phyloP scores from a whole-genome alignment of 1,140 invertebrate species.

The Bemisia tabaci region DNA sequence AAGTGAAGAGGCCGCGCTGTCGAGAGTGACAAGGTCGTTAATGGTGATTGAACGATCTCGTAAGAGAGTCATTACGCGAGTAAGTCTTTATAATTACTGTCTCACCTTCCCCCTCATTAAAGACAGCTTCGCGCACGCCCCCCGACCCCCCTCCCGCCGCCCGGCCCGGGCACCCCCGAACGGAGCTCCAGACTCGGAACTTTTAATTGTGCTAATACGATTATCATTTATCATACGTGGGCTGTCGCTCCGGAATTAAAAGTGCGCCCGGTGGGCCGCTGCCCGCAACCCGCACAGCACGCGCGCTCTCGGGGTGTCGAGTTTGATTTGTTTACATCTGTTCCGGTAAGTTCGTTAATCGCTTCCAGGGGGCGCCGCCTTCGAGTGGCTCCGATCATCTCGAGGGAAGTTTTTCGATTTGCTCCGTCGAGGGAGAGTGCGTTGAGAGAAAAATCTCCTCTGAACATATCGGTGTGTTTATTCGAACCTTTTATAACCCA shows the following conservation, averaged over 20 bases:
- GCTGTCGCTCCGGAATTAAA: not conserved
- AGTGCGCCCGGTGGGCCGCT: too few species aligned
- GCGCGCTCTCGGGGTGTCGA: too few species aligned
- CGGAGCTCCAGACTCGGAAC: not conserved
- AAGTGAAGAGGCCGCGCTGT: not conserved
- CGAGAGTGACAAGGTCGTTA: not conserved
- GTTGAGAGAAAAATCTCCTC: too few species aligned
- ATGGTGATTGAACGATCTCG: not conserved
- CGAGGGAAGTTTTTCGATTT: too few species aligned
- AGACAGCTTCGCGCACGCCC: not conserved
- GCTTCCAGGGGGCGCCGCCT: too few species aligned
- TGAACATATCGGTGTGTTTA: too few species aligned
- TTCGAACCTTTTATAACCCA: too few species aligned
- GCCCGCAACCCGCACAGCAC: too few species aligned
- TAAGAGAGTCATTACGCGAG: not conserved
- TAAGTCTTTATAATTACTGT: not conserved
- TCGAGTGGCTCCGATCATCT: too few species aligned
- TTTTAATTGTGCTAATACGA: not conserved
- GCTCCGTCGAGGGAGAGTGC: too few species aligned
- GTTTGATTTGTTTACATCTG: not conserved
- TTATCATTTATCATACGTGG: not conserved
- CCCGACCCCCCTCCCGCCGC: not conserved
- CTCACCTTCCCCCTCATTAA: not conserved
- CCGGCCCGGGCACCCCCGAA: not conserved
- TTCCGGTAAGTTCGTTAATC: too few species aligned